These are phyloP conservation scores for Dendrocopos noguchii DNA, from an alignment of 2,113 vertebrate species.

Conservation along the genomic window DNA sequence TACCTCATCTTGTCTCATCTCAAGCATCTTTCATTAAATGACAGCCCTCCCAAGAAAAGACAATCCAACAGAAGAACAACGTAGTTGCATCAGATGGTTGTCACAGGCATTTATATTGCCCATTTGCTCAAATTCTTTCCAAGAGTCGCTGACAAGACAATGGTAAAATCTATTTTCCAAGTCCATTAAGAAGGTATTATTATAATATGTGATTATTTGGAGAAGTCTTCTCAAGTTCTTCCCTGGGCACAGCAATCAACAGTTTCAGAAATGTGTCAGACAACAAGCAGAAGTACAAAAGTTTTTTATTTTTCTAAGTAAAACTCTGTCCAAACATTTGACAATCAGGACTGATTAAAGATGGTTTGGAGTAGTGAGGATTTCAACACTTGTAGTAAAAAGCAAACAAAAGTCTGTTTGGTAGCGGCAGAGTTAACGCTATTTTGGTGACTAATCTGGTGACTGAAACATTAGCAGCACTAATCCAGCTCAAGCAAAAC, in stretches of 20 bases:
- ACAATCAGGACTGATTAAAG: neutral
- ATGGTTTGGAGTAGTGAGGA: neutral
- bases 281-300: neutral
- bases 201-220: neutral
- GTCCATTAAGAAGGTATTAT: neutral
- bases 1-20: neutral
- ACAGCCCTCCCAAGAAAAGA: neutral
- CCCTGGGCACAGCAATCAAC: neutral
- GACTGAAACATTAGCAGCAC: neutral
- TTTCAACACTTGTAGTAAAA: neutral
- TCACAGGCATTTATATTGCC: neutral
- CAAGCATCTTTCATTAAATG: neutral
- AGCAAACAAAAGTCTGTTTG: neutral
- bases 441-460: neutral
- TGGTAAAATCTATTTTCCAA: neutral
- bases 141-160: neutral
- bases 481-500: neutral
- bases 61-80: neutral
- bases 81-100: neutral
- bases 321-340: neutral
- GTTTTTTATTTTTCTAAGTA: neutral
- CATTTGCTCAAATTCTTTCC: neutral
- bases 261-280: neutral
- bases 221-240: neutral
- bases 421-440: neutral